Evolutionary conservation across 1,140 invertebrate species (phyloP), one percentile per base, ranked within the genome.

Genomic region (Brachionus angularis): DNA sequence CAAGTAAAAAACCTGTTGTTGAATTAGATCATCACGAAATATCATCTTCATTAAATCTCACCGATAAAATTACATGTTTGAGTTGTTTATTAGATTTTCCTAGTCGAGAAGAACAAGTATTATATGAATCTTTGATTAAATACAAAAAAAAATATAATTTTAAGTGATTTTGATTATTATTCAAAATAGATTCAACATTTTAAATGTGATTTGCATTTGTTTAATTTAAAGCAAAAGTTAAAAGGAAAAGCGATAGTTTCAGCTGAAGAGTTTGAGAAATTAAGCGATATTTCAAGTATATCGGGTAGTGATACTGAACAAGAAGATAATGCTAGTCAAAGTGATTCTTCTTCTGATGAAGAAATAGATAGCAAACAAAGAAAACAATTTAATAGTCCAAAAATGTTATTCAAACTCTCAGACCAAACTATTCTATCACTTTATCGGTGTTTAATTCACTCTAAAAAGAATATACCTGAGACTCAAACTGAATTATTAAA

Each of bases 271-370:
- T 79, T 79, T 77, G 78, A 77, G 62, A 62, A 76, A n/a, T 75
- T 78, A 5, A 87, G 86, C 79, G 87, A 88, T 76, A 82, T 88
- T 44, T 89, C 88, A 2, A 90, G 88, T 80, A 86, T 89, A 72
- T 89, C 88, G 3, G 88, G 87, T 18, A 88, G 86, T 71, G 88
- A 89, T 71, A 85, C 84, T 5, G 86, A 87, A 29, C 84, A 84
- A 3, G 86, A 87, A 61, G 23, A 55, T 14, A 55, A 18, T 55
- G 39, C 53, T 23, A 39, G 34, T 58, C 53, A 39, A n/a, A n/a
- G n/a, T n/a, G 86, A 87, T 69, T 85, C 84, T 4, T 86, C 87
- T 72, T 72, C 64, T 36, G 78, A 79, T 10, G 67, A 36, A 21
- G 75, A 76, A 67, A 72, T 10, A 23, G 49, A 47, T 36, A 27